Percentiles rank a stretch among this genome's conserved stretches.
phyloP scores from a whole-genome alignment of 2,888 invertebrate species.

The Xestobium rufovillosum region DNA sequence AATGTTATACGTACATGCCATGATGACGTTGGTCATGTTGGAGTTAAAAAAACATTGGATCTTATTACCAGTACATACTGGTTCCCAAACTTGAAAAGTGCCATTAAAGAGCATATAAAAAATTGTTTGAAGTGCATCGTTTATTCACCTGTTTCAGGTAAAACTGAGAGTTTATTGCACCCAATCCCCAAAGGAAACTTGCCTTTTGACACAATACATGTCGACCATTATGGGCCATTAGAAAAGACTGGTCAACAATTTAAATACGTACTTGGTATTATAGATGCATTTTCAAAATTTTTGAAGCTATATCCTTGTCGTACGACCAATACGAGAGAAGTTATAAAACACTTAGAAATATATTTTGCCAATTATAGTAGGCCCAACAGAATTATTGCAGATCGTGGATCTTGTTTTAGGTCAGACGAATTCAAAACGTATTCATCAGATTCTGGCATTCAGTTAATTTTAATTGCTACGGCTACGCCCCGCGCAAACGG shows the following conservation, averaged over 20 bases:
- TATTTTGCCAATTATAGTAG: conserved; percentile 24
- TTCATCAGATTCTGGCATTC: conserved; percentile 9
- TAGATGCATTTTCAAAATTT: conserved; percentile 29
- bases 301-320: conserved; percentile 23
- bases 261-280: conserved; percentile 25
- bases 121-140: no score
- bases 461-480: conserved; percentile 22
- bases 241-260: conserved; percentile 10
- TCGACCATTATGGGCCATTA: conserved; percentile 15
- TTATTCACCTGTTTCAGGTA: conserved; percentile 11
- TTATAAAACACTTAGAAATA: conserved; percentile 17
- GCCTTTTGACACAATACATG: conserved; percentile 15
- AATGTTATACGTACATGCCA: conserved; percentile 16
- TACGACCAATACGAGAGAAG: conserved; percentile 19
- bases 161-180: conserved; percentile 11
- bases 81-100: conserved; percentile 8
- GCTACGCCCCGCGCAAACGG: conserved; percentile 26
- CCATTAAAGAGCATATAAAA: conserved; percentile 13
- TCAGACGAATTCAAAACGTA: conserved; percentile 21
- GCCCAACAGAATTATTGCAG: conserved; percentile 21
- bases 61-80: conserved; percentile 26
- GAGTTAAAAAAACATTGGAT: conserved; percentile 21
- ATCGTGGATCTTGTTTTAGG: conserved; percentile 23
- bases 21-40: conserved; percentile 17
- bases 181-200: conserved; percentile 13